These are phyloP conservation scores for Brachyrhaphis roseni DNA, from an alignment of 2,797 vertebrate genomes.

Conservation along the genomic window DNA sequence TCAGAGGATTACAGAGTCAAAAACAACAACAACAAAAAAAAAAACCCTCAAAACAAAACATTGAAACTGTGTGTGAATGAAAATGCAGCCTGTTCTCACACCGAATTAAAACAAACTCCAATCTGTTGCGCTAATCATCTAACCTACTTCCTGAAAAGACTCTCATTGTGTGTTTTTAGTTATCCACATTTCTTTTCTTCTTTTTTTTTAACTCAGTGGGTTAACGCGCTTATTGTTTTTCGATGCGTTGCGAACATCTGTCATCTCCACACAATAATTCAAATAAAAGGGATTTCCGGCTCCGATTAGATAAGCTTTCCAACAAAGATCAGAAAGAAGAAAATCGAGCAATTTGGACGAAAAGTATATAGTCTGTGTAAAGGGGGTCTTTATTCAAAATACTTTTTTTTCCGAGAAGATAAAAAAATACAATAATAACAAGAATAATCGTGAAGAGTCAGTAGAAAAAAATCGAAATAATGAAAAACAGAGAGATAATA, in stretches of 20 bases:
- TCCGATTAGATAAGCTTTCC: constrained; percentile 16
- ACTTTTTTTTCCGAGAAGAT: not conserved
- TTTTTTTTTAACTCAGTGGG: constrained; percentile 4
- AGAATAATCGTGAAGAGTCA: not conserved
- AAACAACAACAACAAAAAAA: constrained; percentile 39
- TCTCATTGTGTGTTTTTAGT: constrained; percentile 30
- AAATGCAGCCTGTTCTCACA: constrained; percentile 69
- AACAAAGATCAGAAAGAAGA: not conserved
- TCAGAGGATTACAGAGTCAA: constrained; percentile 70
- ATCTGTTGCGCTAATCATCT: constrained; percentile 60
- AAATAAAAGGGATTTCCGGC: constrained; percentile 22
- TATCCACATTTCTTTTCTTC: not conserved
- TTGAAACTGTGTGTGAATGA: constrained; percentile 69
- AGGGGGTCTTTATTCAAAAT: not conserved
- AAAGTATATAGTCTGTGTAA: too few species aligned
- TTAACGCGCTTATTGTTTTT: constrained; percentile 17
- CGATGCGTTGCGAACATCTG: constrained; percentile 42
- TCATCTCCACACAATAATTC: constrained; percentile 21
- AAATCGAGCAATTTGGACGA: not conserved
- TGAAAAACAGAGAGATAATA: not conserved
- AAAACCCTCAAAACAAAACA: constrained; percentile 30
- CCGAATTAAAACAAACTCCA: constrained; percentile 49
- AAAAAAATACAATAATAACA: not conserved
- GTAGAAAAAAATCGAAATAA: not conserved
- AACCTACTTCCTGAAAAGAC: constrained; percentile 61